These are phyloP conservation scores for Lepus timidus DNA, from an alignment of 2,113 vertebrate species.

Conservation along the genomic window DNA sequence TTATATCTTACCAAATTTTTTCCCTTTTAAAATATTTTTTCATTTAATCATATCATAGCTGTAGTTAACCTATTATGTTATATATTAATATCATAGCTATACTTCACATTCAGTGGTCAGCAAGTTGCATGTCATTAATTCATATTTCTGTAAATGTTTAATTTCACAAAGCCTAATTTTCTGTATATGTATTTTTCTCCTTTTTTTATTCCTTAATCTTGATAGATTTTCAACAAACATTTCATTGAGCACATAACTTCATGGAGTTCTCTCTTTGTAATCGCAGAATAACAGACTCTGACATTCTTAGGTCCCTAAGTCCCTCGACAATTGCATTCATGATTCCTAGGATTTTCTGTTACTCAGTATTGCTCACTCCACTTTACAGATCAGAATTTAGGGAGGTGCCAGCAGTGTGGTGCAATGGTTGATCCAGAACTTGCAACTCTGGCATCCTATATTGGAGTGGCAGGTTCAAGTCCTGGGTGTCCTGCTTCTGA, in stretches of 20 bases:
- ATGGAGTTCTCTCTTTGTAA: neutral
- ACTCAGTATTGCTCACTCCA: neutral
- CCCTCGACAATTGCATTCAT: neutral
- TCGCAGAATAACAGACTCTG: neutral
- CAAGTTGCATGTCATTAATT: neutral
- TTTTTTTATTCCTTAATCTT: neutral
- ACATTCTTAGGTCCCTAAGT: neutral
- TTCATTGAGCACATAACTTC: neutral
- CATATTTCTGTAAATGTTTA: neutral
- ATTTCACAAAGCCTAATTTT: neutral
- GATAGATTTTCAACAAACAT: neutral
- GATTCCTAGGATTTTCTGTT: accelerated
- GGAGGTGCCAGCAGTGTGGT: too few species aligned
- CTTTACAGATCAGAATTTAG: neutral
- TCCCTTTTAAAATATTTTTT: neutral
- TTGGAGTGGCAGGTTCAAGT: too few species aligned
- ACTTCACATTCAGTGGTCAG: neutral
- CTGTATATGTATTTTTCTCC: neutral
- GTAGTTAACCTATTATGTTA: neutral
- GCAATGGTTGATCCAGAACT: too few species aligned
- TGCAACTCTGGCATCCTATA: too few species aligned
- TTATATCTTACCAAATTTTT: neutral
- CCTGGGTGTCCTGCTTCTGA: too few species aligned
- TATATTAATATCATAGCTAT: neutral
- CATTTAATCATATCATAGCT: neutral